Evolutionary conservation across 2,888 invertebrate genomes (phyloP).

Genomic region (Plagodis pulveraria): DNA sequence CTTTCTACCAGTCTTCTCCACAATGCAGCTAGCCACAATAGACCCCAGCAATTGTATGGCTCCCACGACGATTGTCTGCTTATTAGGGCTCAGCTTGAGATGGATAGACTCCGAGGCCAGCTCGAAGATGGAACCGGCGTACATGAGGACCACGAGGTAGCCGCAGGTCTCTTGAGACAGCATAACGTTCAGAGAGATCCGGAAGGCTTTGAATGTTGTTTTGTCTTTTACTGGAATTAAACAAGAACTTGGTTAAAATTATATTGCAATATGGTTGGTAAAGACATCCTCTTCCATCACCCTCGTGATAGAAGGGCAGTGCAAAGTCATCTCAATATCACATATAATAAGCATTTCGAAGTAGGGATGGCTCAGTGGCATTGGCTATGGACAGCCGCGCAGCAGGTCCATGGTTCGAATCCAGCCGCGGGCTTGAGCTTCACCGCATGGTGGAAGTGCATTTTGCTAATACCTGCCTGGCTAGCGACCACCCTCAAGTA

Average conservation of each 20-base stretch:
- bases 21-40: conserved; percentile 76
- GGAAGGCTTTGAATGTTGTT: conserved; percentile 76
- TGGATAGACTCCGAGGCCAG: conserved; percentile 74
- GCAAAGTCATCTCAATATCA: too few relatives aligned
- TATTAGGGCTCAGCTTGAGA: conserved; percentile 74
- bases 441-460: too few relatives aligned
- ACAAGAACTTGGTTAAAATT: conserved; percentile 1
- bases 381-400: too few relatives aligned
- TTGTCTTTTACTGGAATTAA: conserved; percentile 71
- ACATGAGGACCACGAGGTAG: conserved; percentile 79
- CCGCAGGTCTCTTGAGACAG: conserved; percentile 79
- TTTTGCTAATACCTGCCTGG: too few relatives aligned
- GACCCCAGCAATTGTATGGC: conserved; percentile 74
- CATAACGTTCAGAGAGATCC: conserved; percentile 78
- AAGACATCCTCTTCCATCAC: too few relatives aligned
- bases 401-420: too few relatives aligned
- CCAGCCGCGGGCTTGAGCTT: too few relatives aligned
- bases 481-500: too few relatives aligned
- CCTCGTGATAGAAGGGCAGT: too few relatives aligned
- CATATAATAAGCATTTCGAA: too few relatives aligned
- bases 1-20: conserved; percentile 78
- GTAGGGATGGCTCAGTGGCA: too few relatives aligned
- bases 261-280: too few relatives aligned
- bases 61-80: conserved; percentile 78
- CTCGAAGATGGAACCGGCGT: conserved; percentile 79